These are phyloP conservation scores for Halocynthia roretzi DNA, from an alignment of 23 tunicate species.

Conservation along the genomic window DNA sequence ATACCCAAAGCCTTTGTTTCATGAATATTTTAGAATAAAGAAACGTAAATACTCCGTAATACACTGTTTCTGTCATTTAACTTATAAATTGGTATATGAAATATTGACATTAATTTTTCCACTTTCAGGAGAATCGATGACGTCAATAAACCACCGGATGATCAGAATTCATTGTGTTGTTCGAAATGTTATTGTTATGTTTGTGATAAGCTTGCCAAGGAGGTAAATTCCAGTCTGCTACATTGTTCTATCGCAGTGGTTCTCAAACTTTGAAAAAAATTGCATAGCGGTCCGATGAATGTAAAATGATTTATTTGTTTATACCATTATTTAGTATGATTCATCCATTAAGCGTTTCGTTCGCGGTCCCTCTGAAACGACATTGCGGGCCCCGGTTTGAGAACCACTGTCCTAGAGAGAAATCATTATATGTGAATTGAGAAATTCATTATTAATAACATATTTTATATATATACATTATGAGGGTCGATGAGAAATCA, in stretches of 20 bases:
- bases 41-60: too few relatives aligned
- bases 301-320: neutral
- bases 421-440: neutral
- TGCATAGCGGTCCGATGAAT: neutral
- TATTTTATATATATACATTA: too few relatives aligned
- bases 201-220: conserved; percentile 61
- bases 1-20: neutral
- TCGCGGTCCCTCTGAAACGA: neutral
- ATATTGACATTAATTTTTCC: neutral
- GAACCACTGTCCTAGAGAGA: neutral
- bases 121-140: conserved; percentile 39
- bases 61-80: neutral
- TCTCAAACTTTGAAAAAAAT: neutral
- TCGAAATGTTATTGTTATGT: conserved; percentile 78
- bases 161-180: conserved; percentile 41
- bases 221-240: conserved; percentile 24
- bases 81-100: neutral
- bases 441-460: too few relatives aligned
- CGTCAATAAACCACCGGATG: conserved; percentile 23
- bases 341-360: neutral
- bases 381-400: neutral
- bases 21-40: too few relatives aligned
- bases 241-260: neutral
- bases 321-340: neutral
- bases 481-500: too few relatives aligned